phyloP scores from a whole-genome alignment of 1,140 invertebrate genomes.

The Drosophila teissieri region DNA sequence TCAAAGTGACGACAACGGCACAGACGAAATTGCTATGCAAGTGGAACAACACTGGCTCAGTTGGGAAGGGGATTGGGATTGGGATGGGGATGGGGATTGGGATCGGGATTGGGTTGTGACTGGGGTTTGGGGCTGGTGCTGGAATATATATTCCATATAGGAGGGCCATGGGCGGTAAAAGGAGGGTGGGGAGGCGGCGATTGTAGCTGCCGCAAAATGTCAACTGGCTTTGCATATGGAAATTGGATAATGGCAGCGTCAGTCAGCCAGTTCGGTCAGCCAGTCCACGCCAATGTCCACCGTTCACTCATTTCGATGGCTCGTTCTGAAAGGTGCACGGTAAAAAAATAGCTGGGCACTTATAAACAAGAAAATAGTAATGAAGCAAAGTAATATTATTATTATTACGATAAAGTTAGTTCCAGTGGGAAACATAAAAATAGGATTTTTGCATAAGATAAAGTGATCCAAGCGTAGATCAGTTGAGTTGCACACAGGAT shows the following conservation, averaged over 20 bases:
- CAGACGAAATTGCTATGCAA: conserved; percentile 63
- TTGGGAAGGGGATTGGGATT: not conserved
- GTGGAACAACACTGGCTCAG: conserved; percentile 46
- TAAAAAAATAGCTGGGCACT: not conserved
- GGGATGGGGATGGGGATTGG: not conserved
- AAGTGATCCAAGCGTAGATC: not conserved
- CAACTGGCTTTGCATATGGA: conserved; percentile 79
- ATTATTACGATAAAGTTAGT: too few species aligned
- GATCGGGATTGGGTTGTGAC: not conserved
- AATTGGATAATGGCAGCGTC: conserved; percentile 77
- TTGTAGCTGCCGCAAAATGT: conserved; percentile 75
- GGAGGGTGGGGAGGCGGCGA: not conserved
- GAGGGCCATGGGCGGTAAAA: not conserved
- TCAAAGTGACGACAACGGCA: conserved; percentile 77
- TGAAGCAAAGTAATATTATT: too few species aligned
- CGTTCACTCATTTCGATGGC: conserved; percentile 48
- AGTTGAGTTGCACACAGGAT: too few species aligned
- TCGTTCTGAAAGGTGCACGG: conserved; percentile 19
- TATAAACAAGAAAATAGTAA: too few species aligned
- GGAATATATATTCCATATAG: conserved; percentile 1
- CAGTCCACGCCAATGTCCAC: conserved; percentile 40
- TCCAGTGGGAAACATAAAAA: too few species aligned
- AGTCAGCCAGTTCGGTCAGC: conserved; percentile 28
- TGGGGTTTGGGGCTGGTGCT: too few species aligned
- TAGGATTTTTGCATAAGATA: too few species aligned